phyloP scores from a whole-genome alignment of 2,113 vertebrate genomes.

The Dicaeum eximium region DNA sequence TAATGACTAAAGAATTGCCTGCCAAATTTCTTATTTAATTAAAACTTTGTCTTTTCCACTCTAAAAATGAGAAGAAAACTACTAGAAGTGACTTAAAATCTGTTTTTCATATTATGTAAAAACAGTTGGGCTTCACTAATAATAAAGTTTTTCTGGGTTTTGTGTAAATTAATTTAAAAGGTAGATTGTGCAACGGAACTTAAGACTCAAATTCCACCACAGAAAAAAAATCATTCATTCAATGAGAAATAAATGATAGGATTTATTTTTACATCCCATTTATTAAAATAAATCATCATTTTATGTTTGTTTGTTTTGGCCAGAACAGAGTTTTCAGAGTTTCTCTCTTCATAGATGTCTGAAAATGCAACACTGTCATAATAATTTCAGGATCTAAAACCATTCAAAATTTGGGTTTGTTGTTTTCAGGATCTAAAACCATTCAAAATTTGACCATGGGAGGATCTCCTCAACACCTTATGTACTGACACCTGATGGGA shows the following conservation, averaged over 20 bases:
- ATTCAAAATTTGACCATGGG: not conserved
- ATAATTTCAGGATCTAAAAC: not conserved
- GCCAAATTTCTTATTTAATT: conserved; percentile 55
- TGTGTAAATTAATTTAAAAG: not conserved
- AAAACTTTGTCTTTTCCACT: conserved; percentile 31
- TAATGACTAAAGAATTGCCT: conserved; percentile 19
- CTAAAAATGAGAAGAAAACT: not conserved
- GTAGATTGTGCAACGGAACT: not conserved
- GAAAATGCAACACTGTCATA: not conserved
- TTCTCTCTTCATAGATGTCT: not conserved
- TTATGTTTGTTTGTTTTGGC: not conserved
- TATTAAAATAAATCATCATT: not conserved
- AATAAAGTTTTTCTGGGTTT: not conserved
- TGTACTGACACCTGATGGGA: not conserved
- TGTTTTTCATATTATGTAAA: not conserved
- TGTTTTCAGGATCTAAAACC: not conserved
- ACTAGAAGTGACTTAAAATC: not conserved
- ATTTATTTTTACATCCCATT: not conserved
- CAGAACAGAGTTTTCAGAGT: not conserved
- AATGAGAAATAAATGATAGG: not conserved
- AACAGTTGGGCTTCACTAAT: not conserved
- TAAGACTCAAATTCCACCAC: not conserved
- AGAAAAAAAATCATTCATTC: not conserved
- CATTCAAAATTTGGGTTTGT: not conserved
- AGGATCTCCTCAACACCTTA: not conserved